Evolutionary conservation across 1,140 invertebrate genomes (phyloP).

Genomic region (Daktulosphaira vitifoliae): DNA sequence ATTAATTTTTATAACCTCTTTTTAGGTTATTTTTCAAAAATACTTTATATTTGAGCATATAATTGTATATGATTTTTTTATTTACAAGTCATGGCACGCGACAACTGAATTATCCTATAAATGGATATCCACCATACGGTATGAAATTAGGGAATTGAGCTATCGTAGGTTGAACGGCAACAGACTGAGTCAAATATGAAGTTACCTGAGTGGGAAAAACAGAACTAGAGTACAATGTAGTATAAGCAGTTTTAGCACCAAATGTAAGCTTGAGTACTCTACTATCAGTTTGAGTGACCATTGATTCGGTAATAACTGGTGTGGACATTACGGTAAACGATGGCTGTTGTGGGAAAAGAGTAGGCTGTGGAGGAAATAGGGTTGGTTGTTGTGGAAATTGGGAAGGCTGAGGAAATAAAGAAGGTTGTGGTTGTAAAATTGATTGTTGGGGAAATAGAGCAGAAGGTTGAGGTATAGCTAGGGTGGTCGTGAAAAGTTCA

Average conservation of each 20-base stretch:
- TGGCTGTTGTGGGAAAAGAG: slow-evolving; percentile 48
- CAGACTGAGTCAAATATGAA: slow-evolving; percentile 66
- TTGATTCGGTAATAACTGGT: slow-evolving; percentile 66
- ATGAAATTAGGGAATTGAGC: slow-evolving; percentile 61
- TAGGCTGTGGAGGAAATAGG: slow-evolving; percentile 43
- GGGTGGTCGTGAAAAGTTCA: slow-evolving; percentile 61
- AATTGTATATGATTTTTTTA: background rate
- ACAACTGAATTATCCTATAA: background rate
- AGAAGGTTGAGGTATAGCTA: slow-evolving; percentile 49
- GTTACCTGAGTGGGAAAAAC: slow-evolving; percentile 74
- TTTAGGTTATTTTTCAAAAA: no score
- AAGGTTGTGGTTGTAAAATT: slow-evolving; percentile 65
- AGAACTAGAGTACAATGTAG: slow-evolving; percentile 73
- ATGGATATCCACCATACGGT: slow-evolving; percentile 18
- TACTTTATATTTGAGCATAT: slow-evolving; percentile 1
- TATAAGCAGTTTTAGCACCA: slow-evolving; percentile 78
- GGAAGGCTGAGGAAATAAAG: slow-evolving; percentile 63
- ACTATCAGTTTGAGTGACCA: slow-evolving; percentile 69
- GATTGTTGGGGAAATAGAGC: slow-evolving; percentile 65
- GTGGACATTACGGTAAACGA: slow-evolving; percentile 72
- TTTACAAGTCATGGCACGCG: slow-evolving; percentile 15
- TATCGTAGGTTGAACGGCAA: slow-evolving; percentile 60
- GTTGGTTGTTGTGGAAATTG: slow-evolving; percentile 60
- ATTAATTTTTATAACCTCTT: no score
- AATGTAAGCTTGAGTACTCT: slow-evolving; percentile 77